Evolutionary conservation across 1,140 invertebrate species (phyloP).

Genomic region (Acyrthosiphon pisum): DNA sequence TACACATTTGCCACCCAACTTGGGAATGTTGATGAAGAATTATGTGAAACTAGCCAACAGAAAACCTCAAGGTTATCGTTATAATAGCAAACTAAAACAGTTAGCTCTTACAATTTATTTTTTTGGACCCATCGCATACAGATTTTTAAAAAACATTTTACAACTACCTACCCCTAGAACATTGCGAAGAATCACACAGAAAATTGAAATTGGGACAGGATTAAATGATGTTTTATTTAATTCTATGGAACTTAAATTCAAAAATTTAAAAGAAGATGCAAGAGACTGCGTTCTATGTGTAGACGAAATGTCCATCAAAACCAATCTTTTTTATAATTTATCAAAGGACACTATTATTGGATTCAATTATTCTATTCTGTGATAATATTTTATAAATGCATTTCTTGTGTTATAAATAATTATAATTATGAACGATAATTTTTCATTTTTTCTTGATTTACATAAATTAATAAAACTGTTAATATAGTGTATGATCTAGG

Average conservation of each 20-base stretch:
- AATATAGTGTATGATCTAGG: too few relatives aligned
- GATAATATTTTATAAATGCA: neutral
- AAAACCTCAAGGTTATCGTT: too few relatives aligned
- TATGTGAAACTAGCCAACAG: too few relatives aligned
- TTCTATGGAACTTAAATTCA: conserved; percentile 1
- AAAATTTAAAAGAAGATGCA: conserved; percentile 34
- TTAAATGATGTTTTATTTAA: conserved; percentile 10
- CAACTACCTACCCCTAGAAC: neutral
- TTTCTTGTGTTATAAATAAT: neutral
- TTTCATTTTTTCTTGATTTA: neutral
- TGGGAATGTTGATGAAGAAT: too few relatives aligned
- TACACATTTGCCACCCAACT: too few relatives aligned
- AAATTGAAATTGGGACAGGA: neutral
- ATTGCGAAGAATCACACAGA: neutral
- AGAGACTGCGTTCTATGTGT: too few relatives aligned
- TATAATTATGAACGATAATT: neutral
- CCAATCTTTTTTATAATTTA: too few relatives aligned
- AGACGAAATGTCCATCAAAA: too few relatives aligned
- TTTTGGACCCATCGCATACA: neutral
- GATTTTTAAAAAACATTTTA: conserved; percentile 23
- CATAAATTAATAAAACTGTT: neutral
- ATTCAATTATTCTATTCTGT: too few relatives aligned
- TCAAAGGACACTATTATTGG: too few relatives aligned
- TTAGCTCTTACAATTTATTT: too few relatives aligned
- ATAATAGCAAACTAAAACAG: too few relatives aligned